Evolutionary conservation across 2,888 invertebrate genomes (phyloP), one percentile per base, ranked within the genome.

Genomic region (Diarsia dahlii): DNA sequence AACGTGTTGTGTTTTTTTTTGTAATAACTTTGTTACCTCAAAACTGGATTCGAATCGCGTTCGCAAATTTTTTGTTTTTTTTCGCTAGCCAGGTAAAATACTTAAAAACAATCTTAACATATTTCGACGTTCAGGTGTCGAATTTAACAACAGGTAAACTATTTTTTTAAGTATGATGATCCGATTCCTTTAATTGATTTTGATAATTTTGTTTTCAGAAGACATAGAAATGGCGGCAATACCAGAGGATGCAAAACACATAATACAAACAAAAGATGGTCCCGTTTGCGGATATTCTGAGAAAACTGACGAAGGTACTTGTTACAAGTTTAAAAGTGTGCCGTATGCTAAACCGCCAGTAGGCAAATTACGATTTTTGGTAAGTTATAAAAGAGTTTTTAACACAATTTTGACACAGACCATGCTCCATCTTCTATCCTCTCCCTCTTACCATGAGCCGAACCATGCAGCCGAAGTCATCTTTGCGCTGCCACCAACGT

Each of bases 311-410:
- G 87, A 90, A 45, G 85, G 87, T 69, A 91, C 81, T 28, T 93
- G 90, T 74, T 94, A 93, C 80, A 93, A 89, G 84, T 96, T 95
- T 82, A 94, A 93, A 81, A 90, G 91, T 71, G 95, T 96, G 72
- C 96, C 96, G 2, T 96, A 94, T 82, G 96, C 95, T 12, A 93
- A 91, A 79, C 95, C 96, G 65, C 96, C 96, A 48, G n/a, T 94
- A 56, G 94, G 93, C 48, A 81, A 85, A 12, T 88, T 96, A 74
- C 89, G 96, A 84, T 95, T 96, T 85, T 85, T 93, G 92, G 95
- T 96, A 91, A 92, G 93, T 90, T 68, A 23, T 0, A 64, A 46
- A 1, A 1, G 10, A 39, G n/a, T n/a, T 50, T 48, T 56, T 3
- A 60, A 67, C n/a, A 46, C 12, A n/a, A 50, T 39, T 62, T 34